These are phyloP conservation scores for Aplysia californica DNA, from an alignment of 1,140 invertebrate species.

Conservation along the genomic window DNA sequence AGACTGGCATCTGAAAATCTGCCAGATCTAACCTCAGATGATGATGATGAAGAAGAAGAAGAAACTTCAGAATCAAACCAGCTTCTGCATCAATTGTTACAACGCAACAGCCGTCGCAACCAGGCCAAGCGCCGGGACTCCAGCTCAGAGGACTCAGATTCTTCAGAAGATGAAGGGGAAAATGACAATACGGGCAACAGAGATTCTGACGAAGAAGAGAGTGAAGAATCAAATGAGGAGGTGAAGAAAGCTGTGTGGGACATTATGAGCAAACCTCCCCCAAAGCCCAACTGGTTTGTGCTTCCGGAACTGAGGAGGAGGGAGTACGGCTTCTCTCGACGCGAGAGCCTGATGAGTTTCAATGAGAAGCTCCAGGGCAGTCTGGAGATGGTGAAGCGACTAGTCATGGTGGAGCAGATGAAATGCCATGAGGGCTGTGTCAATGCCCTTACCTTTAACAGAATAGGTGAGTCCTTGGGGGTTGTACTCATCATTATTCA, in stretches of 20 bases:
- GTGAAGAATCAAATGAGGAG: slow-evolving; percentile 8
- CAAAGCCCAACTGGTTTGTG: slow-evolving; percentile 78
- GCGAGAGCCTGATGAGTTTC: slow-evolving; percentile 70
- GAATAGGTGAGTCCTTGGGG: slow-evolving; percentile 63
- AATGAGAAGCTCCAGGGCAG: slow-evolving; percentile 82
- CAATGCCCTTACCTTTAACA: slow-evolving; percentile 92
- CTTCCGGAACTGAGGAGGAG: slow-evolving; percentile 63
- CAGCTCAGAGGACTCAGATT: slow-evolving; percentile 30
- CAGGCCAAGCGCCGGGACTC: not conserved
- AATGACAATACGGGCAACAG: slow-evolving; percentile 52
- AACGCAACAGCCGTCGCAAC: not conserved
- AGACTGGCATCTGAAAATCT: too few species aligned
- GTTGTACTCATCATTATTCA: too few species aligned
- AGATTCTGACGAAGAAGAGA: slow-evolving; percentile 58
- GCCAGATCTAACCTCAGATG: too few species aligned
- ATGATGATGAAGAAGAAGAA: not conserved
- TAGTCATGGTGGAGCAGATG: slow-evolving; percentile 83
- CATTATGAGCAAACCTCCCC: slow-evolving; percentile 70
- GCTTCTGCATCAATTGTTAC: too few species aligned
- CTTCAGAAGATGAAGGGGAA: slow-evolving; percentile 33
- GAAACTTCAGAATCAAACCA: too few species aligned
- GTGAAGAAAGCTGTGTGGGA: slow-evolving; percentile 48
- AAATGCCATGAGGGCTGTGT: slow-evolving; percentile 89
- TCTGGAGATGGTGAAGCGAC: slow-evolving; percentile 82
- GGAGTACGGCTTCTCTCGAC: slow-evolving; percentile 49